Base-by-base conservation (phyloP, 1,140 invertebrate genomes). In the Drosophila quadrilineata region DNA sequence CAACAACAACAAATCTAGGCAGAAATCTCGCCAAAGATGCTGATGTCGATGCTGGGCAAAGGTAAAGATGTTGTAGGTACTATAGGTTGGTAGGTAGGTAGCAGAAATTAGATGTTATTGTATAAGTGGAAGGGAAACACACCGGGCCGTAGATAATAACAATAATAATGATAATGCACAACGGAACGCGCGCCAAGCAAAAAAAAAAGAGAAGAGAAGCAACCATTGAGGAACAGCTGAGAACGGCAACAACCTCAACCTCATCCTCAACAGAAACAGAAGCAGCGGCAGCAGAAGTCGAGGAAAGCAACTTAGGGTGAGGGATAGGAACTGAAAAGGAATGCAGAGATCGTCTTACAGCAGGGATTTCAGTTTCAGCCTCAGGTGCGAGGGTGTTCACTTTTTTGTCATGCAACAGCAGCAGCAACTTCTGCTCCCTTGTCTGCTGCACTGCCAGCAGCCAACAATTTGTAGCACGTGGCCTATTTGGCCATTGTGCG, bases 61-160 rank as follows among this genome's bases (percentile, higher is more conserved):
- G 71, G 71, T 64, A 59, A 33, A 36, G 71, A 59, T 72, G 72
- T 86, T 79, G 74, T 52, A 63, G 70, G 86, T 86, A 85, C 86
- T 85, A 77, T 62, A 85, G 75, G 79, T 85, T 85, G n/a, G n/a
- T 64, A 59, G 38, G 45, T 71, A 59, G 76, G 72, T 86, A 86
- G 74, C 57, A 63, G 70, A 85, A 85, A 85, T 85, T 85, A 77
- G 67, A 85, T 79, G 79, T 85, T 85, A 85, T 85, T 85, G 80
- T 85, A 72, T 85, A 85, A 79, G 67, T 43, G 57, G 66, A 64
- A 69, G 60, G 46, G 58, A 75, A 74, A 73, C 75, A 85, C 79
- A 85, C 79, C 79, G 80, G 79, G 79, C 79, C 79, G 79, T 84
- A 63, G 79, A 85, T 79, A 85, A 85, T 85, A 86, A 84, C 62